A percentile compares a stretch with the other conserved stretches of the same genome.
These are phyloP conservation scores for Haliaeetus leucogaster DNA, from an alignment of 2,113 vertebrate species.

Conservation along the genomic window DNA sequence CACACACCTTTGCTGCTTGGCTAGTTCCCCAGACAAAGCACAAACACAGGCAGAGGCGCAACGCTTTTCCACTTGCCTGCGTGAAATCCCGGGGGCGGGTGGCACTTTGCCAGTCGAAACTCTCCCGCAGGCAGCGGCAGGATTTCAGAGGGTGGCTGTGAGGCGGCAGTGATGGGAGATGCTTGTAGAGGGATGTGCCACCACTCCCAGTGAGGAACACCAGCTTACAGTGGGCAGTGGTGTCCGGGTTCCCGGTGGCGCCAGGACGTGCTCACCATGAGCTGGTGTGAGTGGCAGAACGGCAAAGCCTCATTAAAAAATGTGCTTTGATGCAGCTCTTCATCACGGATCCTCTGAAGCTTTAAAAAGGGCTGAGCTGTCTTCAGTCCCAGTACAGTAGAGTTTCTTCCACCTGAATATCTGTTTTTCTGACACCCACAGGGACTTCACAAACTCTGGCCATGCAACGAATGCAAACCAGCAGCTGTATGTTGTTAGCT, in stretches of 20 bases:
- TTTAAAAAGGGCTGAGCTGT: not conserved
- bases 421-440: not conserved
- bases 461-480: fast-evolving
- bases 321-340: not conserved
- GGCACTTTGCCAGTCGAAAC: conserved; percentile 23
- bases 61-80: not conserved
- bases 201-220: not conserved
- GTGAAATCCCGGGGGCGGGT: fast-evolving
- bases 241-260: not conserved
- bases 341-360: fast-evolving
- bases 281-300: not conserved
- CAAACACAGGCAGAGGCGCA: not conserved
- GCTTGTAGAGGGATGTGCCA: not conserved
- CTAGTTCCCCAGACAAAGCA: fast-evolving
- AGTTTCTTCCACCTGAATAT: not conserved
- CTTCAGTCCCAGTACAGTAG: not conserved
- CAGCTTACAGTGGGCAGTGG: fast-evolving
- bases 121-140: not conserved
- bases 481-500: not conserved
- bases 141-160: not conserved
- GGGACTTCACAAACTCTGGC: not conserved
- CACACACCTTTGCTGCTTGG: not conserved
- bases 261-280: fast-evolving
- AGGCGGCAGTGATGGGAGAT: not conserved
- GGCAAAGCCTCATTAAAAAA: not conserved